Evolutionary conservation across 2,888 invertebrate species (phyloP).

Genomic region (Caenorhabditis sp.): DNA sequence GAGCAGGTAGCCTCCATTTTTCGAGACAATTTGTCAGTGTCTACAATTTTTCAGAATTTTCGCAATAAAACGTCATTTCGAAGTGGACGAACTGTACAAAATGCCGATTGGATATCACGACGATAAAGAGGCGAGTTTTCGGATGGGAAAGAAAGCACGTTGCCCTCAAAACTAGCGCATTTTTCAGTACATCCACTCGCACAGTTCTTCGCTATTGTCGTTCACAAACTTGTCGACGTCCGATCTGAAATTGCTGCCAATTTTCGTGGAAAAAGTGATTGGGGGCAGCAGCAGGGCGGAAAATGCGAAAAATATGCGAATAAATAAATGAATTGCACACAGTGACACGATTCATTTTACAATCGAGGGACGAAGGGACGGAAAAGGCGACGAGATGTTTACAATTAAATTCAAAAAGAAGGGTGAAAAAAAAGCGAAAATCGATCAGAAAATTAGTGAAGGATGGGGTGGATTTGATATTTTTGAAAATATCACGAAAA

Average conservation of each 20-base stretch:
- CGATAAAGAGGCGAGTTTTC: conserved; percentile 9
- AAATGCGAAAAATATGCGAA: not conserved
- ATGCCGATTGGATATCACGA: conserved; percentile 17
- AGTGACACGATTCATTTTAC: too few species aligned
- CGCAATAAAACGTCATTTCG: conserved; percentile 37
- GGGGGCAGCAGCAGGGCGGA: not conserved
- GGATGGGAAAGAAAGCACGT: not conserved
- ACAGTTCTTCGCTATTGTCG: conserved; percentile 13
- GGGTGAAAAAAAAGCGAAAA: too few species aligned
- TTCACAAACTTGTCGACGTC: conserved; percentile 26
- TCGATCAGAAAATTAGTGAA: too few species aligned
- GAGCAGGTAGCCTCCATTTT: too few species aligned
- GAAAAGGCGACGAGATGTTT: too few species aligned
- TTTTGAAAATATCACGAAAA: too few species aligned
- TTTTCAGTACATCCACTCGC: conserved; percentile 33
- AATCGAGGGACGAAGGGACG: too few species aligned
- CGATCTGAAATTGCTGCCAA: conserved; percentile 37
- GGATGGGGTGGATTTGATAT: not conserved
- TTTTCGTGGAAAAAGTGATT: conserved; percentile 31
- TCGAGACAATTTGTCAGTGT: too few species aligned
- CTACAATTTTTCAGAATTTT: conserved; percentile 32
- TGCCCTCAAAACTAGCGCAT: not conserved
- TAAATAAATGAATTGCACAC: not conserved
- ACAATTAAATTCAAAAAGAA: too few species aligned
- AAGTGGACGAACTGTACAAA: conserved; percentile 33